Base-by-base conservation (phyloP, 2,113 vertebrate genomes). In the Eretmochelys imbricata region DNA sequence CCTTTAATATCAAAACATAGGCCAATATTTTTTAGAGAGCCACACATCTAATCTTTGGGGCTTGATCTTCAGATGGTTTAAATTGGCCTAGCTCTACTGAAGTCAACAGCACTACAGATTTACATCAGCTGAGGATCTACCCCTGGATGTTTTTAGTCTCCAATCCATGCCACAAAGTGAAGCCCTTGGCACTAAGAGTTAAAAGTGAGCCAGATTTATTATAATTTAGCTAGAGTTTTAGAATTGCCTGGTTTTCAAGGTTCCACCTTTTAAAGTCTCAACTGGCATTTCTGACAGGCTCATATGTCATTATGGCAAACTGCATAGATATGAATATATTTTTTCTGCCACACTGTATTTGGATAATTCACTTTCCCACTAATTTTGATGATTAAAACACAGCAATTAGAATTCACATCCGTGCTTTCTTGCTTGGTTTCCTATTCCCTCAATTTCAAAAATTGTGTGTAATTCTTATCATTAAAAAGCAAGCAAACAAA, bases 401-500 rank as follows among this genome's bases (percentile, higher is more conserved):
- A 92, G 80, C 78, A 87, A 95, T 95, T 96, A 95, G 94, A 95
- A 95, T 96, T 92, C 78, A 82, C 53, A 89, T 1, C 80, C 11
- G 2, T 4, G 8, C 35, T 84, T 95, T 95, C 87, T 90, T 89
- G 9, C 51, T 22, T 94, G 24, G 31, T 80, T 94, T 96, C 54
- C 17, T 91, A 59, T 90, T 96, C 69, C 59, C 78, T 91, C 49
- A 72, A 93, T 89, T 20, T 78, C 11, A 49, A 62, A 50, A 69
- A 6, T 48, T 53, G 55, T 7, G 5, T 46, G 1, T 85, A 78
- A 89, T 82, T 59, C 46, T 91, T 29, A 78, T 95, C 5, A 86
- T 92, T 91, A 93, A 95, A 93, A 93, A n/a, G n/a, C 65, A 72
- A 80, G 17, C 42, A 50, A 50, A 13, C 24, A 49, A 50, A 48